Conservation (phyloP, 2,888 invertebrate genomes). For the Drosophila mimetica region DNA sequence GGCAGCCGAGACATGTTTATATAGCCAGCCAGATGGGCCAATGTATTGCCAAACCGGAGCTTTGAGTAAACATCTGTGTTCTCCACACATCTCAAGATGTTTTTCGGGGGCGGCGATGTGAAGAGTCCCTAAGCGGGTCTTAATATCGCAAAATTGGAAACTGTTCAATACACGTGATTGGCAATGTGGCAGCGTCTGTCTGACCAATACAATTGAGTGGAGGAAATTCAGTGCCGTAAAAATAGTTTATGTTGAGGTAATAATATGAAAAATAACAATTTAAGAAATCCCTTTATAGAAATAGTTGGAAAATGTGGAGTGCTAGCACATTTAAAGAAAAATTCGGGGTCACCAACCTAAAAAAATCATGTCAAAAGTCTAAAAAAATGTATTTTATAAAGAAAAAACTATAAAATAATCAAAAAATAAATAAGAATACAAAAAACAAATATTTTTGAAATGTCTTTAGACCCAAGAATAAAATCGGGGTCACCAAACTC, state of each 20-base stretch:
- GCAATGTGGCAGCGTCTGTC: slow-evolving; percentile 24
- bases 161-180: slow-evolving; percentile 35
- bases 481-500: too few species aligned
- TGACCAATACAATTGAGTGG: not conserved
- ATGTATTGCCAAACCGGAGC: slow-evolving; percentile 53
- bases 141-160: slow-evolving; percentile 42
- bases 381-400: too few species aligned
- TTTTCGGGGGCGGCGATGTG: slow-evolving; percentile 1
- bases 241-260: too few species aligned
- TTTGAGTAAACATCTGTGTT: slow-evolving; percentile 57
- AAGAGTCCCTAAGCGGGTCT: slow-evolving; percentile 38
- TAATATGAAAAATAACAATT: not conserved
- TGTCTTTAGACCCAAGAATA: too few species aligned
- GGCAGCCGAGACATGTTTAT: slow-evolving; percentile 66
- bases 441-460: too few species aligned
- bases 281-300: not conserved
- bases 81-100: slow-evolving; percentile 35
- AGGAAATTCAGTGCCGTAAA: not conserved
- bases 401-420: too few species aligned
- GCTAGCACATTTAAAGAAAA: too few species aligned
- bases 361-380: too few species aligned
- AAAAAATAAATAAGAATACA: too few species aligned
- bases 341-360: too few species aligned
- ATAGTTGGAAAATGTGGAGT: too few species aligned
- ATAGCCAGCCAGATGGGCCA: slow-evolving; percentile 46